phyloP scores from a whole-genome alignment of 2,797 vertebrate species.

The Scleropages formosus region DNA sequence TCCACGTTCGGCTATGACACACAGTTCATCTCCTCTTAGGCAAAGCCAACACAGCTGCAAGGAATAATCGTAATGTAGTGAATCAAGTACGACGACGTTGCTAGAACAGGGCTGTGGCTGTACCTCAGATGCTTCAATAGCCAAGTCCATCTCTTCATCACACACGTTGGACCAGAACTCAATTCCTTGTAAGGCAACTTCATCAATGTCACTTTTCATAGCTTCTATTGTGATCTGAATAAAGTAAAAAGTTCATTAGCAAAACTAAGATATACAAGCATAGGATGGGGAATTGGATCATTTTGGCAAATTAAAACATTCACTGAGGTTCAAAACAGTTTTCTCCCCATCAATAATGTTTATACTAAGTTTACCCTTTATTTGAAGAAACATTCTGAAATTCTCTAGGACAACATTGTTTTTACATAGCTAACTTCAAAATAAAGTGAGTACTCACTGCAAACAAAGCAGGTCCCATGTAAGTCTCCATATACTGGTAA shows the following conservation, averaged over 20 bases:
- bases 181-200: constrained; percentile 95
- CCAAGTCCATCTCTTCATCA: constrained; percentile 97
- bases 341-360: no score
- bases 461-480: constrained; percentile 96
- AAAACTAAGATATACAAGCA: neutral
- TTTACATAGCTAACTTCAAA: neutral
- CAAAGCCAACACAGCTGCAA: no score
- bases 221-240: constrained; percentile 94
- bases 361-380: no score
- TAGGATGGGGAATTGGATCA: neutral
- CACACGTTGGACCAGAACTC: constrained; percentile 99
- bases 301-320: neutral
- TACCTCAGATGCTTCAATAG: constrained; percentile 96
- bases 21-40: no score
- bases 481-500: constrained; percentile 98
- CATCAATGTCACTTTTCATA: constrained; percentile 97
- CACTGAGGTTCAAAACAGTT: neutral
- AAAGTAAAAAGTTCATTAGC: neutral
- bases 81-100: no score
- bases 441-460: constrained; percentile 75
- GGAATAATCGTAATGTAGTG: no score
- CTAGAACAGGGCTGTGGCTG: constrained; percentile 28
- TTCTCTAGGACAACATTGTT: no score
- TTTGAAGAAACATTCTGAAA: no score
- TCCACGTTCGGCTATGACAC: no score